These are phyloP conservation scores for Lithobates pipiens DNA, from an alignment of 2,797 vertebrate species.

Conservation along the genomic window DNA sequence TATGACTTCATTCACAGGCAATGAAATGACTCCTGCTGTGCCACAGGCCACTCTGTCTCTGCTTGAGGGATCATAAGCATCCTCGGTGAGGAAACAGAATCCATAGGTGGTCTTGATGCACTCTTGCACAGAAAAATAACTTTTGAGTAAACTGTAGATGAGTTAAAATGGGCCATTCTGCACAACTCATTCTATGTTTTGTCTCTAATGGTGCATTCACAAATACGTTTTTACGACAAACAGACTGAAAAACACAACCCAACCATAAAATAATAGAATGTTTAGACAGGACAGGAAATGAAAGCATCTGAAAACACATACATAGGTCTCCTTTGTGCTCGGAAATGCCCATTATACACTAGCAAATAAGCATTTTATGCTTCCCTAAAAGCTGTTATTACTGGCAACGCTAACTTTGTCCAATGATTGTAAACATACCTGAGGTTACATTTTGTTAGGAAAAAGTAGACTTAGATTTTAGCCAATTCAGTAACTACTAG, in stretches of 20 bases:
- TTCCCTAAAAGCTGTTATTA: constrained; percentile 37
- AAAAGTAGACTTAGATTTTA: constrained; percentile 4
- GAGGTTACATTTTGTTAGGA: not conserved
- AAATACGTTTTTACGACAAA: constrained; percentile 58
- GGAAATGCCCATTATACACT: constrained; percentile 40
- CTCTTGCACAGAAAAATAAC: constrained; percentile 64
- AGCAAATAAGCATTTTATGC: constrained; percentile 50
- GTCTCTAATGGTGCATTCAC: constrained; percentile 60
- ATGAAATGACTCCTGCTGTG: constrained; percentile 59
- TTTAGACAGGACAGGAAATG: constrained; percentile 56
- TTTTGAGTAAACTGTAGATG: constrained; percentile 65
- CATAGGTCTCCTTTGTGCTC: constrained; percentile 42
- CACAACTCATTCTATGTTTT: constrained; percentile 31
- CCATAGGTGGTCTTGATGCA: constrained; percentile 66
- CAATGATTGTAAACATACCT: constrained; percentile 8
- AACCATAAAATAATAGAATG: constrained; percentile 60
- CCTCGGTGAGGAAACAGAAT: constrained; percentile 66
- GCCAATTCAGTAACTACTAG: not conserved
- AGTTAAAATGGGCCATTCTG: constrained; percentile 57
- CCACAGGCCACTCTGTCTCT: constrained; percentile 56
- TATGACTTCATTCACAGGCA: constrained; percentile 50
- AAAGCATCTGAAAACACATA: constrained; percentile 37
- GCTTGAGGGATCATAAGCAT: constrained; percentile 67
- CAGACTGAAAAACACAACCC: constrained; percentile 54
- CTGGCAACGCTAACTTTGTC: not conserved